Percentiles rank a stretch among this genome's conserved stretches.
Evolutionary conservation across 2,797 vertebrate genomes (phyloP).

Genomic region (Luscinia luscinia): DNA sequence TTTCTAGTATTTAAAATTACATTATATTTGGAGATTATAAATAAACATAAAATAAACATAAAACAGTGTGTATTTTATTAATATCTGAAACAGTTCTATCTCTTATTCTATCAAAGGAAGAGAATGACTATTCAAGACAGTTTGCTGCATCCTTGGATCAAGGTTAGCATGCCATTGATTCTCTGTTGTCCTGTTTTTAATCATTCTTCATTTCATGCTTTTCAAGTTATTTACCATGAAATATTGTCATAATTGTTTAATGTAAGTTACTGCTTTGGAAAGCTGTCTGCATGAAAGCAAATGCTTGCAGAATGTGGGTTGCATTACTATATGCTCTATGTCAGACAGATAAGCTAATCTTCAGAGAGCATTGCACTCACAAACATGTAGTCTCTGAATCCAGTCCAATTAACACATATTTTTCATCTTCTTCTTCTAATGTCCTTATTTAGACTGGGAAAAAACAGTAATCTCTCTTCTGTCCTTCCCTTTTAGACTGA

Average conservation of each 20-base stretch:
- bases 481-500: not conserved
- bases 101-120: slow-evolving; percentile 81
- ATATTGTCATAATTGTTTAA: not conserved
- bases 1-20: not conserved
- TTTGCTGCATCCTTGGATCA: slow-evolving; percentile 96
- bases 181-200: not conserved
- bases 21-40: not conserved
- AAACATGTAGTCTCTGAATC: not conserved
- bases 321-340: not conserved
- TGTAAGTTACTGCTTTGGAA: not conserved
- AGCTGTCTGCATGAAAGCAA: not conserved
- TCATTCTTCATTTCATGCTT: not conserved
- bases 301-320: not conserved
- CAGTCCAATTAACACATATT: not conserved
- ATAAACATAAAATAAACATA: not conserved
- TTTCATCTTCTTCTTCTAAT: not conserved
- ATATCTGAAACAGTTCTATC: not conserved
- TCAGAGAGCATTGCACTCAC: not conserved
- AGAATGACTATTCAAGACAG: slow-evolving; percentile 98
- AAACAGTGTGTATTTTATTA: not conserved
- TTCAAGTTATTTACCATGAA: not conserved
- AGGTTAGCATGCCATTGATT: slow-evolving; percentile 79
- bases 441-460: not conserved
- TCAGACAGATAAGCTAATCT: not conserved
- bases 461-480: not conserved